Conservation (phyloP, 2,113 vertebrate species). For the Rhynchopsitta pachyrhyncha region DNA sequence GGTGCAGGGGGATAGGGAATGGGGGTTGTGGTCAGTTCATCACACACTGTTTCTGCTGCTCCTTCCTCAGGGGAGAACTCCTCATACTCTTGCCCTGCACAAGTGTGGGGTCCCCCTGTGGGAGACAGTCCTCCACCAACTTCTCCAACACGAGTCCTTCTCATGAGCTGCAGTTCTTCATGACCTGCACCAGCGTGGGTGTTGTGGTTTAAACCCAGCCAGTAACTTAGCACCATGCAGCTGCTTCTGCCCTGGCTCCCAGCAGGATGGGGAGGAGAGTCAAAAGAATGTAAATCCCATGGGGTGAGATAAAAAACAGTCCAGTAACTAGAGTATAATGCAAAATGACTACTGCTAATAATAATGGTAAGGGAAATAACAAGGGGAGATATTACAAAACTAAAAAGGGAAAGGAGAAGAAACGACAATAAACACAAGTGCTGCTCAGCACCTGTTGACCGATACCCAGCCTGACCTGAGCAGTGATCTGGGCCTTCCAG, state of each 20-base stretch:
- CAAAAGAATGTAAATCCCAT: not conserved
- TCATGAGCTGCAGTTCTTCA: not conserved
- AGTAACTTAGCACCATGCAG: not conserved
- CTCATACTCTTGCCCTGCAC: not conserved
- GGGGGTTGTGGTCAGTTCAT: not conserved
- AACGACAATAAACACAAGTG: not conserved
- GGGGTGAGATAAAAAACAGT: not conserved
- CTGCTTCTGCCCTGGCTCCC: not conserved
- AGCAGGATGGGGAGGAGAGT: not conserved
- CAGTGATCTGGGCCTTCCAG: not conserved
- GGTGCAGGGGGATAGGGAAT: not conserved
- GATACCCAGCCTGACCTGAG: not conserved
- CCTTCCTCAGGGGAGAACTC: not conserved
- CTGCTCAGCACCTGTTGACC: not conserved
- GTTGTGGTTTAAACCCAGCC: not conserved
- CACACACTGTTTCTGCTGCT: not conserved
- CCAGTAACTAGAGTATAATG: not conserved
- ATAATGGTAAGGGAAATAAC: not conserved
- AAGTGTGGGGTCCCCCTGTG: accelerated
- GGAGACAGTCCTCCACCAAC: not conserved
- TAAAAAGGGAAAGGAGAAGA: not conserved
- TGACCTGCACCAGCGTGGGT: not conserved
- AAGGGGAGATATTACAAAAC: not conserved
- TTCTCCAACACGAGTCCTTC: not conserved
- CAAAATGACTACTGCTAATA: not conserved